Conservation (phyloP, 2,888 invertebrate genomes). For the Orthosia cruda region DNA sequence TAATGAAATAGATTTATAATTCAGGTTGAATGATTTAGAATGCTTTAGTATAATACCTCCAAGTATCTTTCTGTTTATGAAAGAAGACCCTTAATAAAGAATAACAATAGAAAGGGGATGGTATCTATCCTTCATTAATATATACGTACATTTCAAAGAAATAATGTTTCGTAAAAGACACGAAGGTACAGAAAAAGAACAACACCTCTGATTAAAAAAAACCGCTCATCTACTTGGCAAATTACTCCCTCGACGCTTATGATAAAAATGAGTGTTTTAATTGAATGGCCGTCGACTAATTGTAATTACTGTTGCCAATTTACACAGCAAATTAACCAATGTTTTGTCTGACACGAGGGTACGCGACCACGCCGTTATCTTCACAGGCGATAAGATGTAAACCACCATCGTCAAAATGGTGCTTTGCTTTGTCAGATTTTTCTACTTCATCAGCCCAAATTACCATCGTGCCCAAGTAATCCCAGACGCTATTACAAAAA, state of each 20-base stretch:
- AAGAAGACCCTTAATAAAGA: background rate
- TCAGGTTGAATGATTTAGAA: slow-evolving; percentile 33
- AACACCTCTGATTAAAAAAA: slow-evolving; percentile 21
- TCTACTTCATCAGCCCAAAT: slow-evolving; percentile 44
- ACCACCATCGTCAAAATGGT: slow-evolving; percentile 16
- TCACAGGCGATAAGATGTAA: slow-evolving; percentile 44
- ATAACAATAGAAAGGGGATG: too few relatives aligned
- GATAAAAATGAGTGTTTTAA: slow-evolving; percentile 36
- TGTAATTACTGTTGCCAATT: slow-evolving; percentile 57
- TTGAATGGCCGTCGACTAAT: slow-evolving; percentile 50
- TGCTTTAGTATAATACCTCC: background rate
- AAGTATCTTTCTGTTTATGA: background rate
- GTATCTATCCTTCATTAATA: background rate
- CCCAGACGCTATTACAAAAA: slow-evolving; percentile 65
- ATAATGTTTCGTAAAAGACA: background rate
- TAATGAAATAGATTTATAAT: slow-evolving; percentile 46
- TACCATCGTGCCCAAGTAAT: slow-evolving; percentile 55
- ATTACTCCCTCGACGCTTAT: slow-evolving; percentile 28
- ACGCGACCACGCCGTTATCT: slow-evolving; percentile 38
- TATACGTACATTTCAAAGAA: background rate
- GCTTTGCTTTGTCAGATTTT: slow-evolving; percentile 17
- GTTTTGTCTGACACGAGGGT: slow-evolving; percentile 29
- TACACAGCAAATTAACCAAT: slow-evolving; percentile 44
- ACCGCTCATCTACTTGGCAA: slow-evolving; percentile 24
- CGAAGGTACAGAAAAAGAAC: background rate